These are phyloP conservation scores for Ophion slaviceki DNA, from an alignment of 2,888 invertebrate genomes.

Conservation along the genomic window DNA sequence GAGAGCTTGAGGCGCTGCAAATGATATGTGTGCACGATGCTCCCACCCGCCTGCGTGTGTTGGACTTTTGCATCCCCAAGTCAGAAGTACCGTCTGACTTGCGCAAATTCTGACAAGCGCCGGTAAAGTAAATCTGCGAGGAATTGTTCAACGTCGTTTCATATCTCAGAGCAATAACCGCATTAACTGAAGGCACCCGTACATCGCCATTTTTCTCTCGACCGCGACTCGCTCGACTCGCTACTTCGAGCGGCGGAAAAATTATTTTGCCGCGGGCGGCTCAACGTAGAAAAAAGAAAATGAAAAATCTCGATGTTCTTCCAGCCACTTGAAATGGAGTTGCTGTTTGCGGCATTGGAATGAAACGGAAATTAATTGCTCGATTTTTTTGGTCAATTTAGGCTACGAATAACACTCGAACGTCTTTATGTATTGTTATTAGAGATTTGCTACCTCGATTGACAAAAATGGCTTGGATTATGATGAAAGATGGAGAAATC, in stretches of 20 bases:
- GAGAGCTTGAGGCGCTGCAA: slow-evolving; percentile 50
- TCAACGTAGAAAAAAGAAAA: too few relatives aligned
- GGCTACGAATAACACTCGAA: background rate
- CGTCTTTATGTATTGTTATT: slow-evolving; percentile 13
- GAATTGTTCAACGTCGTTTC: slow-evolving; percentile 16
- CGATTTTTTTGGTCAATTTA: background rate
- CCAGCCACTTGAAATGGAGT: background rate
- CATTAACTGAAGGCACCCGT: background rate
- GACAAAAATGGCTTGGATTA: too few relatives aligned
- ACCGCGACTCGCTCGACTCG: background rate
- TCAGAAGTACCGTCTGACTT: background rate
- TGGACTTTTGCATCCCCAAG: slow-evolving; percentile 22
- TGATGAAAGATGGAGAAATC: too few relatives aligned
- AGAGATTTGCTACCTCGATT: background rate
- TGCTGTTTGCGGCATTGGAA: background rate
- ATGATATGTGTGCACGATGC: slow-evolving; percentile 34
- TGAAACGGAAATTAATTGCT: background rate
- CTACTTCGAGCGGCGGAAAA: background rate
- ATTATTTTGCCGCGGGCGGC: background rate
- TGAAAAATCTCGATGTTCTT: too few relatives aligned
- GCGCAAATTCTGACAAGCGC: background rate
- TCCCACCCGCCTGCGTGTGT: slow-evolving; percentile 6
- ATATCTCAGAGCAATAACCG: slow-evolving; percentile 5
- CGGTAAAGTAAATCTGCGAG: background rate
- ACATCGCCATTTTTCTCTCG: too few relatives aligned